These are phyloP conservation scores for Cosmia pyralina DNA, from an alignment of 2,888 invertebrate species.

Conservation along the genomic window DNA sequence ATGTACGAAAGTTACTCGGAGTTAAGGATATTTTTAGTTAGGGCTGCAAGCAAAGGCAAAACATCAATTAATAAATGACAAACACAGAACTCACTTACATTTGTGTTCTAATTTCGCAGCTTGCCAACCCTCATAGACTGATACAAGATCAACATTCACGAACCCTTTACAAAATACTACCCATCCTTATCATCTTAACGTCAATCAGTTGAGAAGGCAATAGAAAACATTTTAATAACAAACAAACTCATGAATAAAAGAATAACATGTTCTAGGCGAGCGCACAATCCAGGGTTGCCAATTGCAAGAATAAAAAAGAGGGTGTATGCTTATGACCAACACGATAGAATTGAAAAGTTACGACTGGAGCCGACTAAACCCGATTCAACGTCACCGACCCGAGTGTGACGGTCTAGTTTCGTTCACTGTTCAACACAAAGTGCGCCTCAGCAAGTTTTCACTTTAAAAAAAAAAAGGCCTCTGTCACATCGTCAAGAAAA, in stretches of 20 bases:
- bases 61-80: conserved; percentile 3
- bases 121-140: neutral
- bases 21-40: neutral
- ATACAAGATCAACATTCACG: neutral
- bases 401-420: neutral
- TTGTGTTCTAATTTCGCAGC: neutral
- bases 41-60: neutral
- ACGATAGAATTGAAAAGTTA: neutral
- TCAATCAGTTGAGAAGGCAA: conserved; percentile 10
- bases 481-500: conserved; percentile 3
- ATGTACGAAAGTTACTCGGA: too few species aligned
- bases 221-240: conserved; percentile 10
- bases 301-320: neutral
- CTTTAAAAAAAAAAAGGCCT: neutral
- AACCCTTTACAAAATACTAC: conserved; percentile 1
- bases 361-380: neutral
- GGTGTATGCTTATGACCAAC: too few species aligned
- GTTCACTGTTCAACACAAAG: neutral
- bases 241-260: conserved; percentile 18
- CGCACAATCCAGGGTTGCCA: conserved; percentile 11
- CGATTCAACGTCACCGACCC: neutral
- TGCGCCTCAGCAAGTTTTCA: neutral
- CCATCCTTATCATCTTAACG: conserved; percentile 8
- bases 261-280: neutral
- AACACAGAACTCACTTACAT: neutral